Base-by-base conservation (phyloP, 2,113 vertebrate species). In the Paraplagusia blochii region DNA sequence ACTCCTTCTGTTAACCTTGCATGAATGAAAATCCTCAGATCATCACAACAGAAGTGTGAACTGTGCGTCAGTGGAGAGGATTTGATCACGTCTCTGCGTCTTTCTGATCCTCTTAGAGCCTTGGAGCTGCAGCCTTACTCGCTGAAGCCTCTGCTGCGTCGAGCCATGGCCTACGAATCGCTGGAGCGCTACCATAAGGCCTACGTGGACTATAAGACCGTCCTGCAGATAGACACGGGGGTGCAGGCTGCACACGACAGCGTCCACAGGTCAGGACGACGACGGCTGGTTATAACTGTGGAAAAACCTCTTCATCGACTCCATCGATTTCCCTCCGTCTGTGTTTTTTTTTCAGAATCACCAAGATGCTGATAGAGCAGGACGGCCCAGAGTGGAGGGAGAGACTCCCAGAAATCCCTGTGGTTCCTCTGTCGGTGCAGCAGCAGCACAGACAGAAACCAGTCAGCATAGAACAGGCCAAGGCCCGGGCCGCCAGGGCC, bases 201-300 rank as follows among this genome's bases (percentile, higher is more conserved):
- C 1, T 99, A 99, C 0, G 79, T 95, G 75, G 97, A 99, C 87
- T 98, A 93, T 67, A 98, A 96, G 84, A 97, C 91, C 0, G 90
- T 92, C 29, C 85, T 98, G n/a, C 95, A 97, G 83, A 90, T 98
- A 43, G 94, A 99, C 80, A 91, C 85, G 42, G 87, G 89, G 19
- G 87, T 96, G 57, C 94, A 95, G 51, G 82, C 91, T 4, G 96
- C 97, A 66, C 92, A 93, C 0, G 94, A 96, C 63, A 93, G 95
- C 57, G 82, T 91, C 66, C 94, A 96, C 90, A 96, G 97, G 97
- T 98, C 70, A 67, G 66, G 38, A n/a, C n/a, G n/a, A n/a, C n/a
- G n/a, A n/a, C n/a, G n/a, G n/a, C n/a, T n/a, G n/a, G n/a, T 14
- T 45, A n/a, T 1, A 17, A 11, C 16, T 8, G 44, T 33, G 14